These are phyloP conservation scores for Merluccius polli DNA, from an alignment of 2,797 vertebrate species.

Conservation along the genomic window DNA sequence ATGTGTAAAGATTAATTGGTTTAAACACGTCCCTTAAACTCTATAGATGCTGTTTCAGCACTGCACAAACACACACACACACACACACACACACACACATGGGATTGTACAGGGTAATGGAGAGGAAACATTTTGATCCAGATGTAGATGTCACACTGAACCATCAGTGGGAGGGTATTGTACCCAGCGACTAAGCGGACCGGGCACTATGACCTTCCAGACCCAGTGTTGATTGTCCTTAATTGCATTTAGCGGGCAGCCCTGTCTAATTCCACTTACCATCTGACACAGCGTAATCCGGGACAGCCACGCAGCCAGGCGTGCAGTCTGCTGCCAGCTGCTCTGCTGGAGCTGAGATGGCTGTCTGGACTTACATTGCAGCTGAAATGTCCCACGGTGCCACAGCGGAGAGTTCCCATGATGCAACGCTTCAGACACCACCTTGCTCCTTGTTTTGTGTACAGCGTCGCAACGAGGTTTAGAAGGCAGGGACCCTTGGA, in stretches of 20 bases:
- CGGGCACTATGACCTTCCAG: conserved; percentile 55
- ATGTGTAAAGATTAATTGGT: background rate
- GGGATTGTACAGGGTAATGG: too few species aligned
- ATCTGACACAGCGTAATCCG: conserved; percentile 64
- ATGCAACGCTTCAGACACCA: background rate
- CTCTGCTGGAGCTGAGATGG: conserved; percentile 54
- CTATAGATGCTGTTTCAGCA: too few species aligned
- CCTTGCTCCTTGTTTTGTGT: background rate
- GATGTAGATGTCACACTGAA: conserved; percentile 41
- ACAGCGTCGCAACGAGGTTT: too few species aligned
- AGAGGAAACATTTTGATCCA: background rate
- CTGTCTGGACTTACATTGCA: conserved; percentile 50
- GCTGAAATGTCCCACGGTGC: conserved; percentile 57
- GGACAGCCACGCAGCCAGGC: conserved; percentile 48
- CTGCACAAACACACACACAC: background rate
- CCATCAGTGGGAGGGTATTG: conserved; percentile 42
- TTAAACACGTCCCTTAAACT: too few species aligned
- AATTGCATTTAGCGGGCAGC: conserved; percentile 65
- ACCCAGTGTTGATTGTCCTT: conserved; percentile 62
- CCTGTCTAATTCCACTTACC: conserved; percentile 61
- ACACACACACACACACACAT: background rate
- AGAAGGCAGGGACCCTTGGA: too few species aligned
- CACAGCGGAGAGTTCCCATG: conserved; percentile 13
- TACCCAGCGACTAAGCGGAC: conserved; percentile 41
- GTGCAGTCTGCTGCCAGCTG: conserved; percentile 48